These are phyloP conservation scores for Endomychus coccineus DNA, from an alignment of 2,888 invertebrate genomes.

Conservation along the genomic window DNA sequence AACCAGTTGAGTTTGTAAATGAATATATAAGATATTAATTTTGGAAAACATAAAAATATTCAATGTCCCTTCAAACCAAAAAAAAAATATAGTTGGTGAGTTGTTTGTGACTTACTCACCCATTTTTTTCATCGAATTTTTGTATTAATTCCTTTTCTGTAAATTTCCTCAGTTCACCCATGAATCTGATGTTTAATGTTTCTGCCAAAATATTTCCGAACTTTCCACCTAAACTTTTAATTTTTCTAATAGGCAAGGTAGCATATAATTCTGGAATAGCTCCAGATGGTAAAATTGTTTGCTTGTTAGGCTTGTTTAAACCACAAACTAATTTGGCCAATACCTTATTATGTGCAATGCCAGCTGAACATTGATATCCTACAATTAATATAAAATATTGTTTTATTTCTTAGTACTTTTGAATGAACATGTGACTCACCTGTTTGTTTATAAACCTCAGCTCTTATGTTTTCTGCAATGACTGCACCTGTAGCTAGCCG, in stretches of 20 bases:
- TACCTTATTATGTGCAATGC: conserved; percentile 94
- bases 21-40: too few species aligned
- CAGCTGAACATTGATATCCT: conserved; percentile 93
- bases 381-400: neutral
- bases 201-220: conserved; percentile 76
- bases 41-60: neutral
- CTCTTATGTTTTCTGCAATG: conserved; percentile 81
- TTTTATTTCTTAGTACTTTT: too few species aligned
- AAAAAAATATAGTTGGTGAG: too few species aligned
- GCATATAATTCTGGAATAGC: conserved; percentile 58
- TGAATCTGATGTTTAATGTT: conserved; percentile 62
- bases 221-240: conserved; percentile 90
- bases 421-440: too few species aligned
- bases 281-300: conserved; percentile 77
- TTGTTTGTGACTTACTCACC: conserved; percentile 52
- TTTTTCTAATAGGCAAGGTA: conserved; percentile 67
- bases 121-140: conserved; percentile 78
- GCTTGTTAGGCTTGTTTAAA: conserved; percentile 84
- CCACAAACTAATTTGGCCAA: conserved; percentile 91
- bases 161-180: conserved; percentile 71
- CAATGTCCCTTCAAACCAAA: too few species aligned
- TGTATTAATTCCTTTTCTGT: conserved; percentile 63
- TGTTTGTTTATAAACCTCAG: conserved; percentile 72
- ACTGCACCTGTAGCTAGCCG: conserved; percentile 73
- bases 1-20: too few species aligned